Evolutionary conservation across 2,797 vertebrate species (phyloP).

Genomic region (Gymnothorax javanicus): DNA sequence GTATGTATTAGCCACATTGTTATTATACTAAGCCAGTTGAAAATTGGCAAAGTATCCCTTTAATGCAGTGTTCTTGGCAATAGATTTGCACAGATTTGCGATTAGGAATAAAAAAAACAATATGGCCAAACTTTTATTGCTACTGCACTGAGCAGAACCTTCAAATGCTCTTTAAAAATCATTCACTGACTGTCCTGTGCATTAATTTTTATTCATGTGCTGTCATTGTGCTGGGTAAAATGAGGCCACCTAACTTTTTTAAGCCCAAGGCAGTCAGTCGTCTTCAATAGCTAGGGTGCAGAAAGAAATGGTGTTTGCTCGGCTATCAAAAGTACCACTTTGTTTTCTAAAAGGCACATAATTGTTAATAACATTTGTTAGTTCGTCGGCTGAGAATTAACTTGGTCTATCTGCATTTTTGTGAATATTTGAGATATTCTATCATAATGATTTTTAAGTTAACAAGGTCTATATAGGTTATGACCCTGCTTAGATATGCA

Average conservation of each 20-base stretch:
- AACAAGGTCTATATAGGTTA: no score
- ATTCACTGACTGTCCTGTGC: not conserved
- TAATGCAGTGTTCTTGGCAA: not conserved
- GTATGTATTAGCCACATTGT: no score
- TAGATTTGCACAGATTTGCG: not conserved
- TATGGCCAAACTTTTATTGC: not conserved
- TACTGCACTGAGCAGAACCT: not conserved
- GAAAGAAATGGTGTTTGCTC: not conserved
- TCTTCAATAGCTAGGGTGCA: not conserved
- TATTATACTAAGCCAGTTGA: no score
- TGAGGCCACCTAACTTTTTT: not conserved
- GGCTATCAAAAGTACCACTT: not conserved
- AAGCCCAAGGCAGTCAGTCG: not conserved
- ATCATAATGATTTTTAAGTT: no score
- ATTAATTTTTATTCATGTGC: not conserved
- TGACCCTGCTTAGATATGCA: no score
- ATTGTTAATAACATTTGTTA: not conserved
- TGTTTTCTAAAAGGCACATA: not conserved
- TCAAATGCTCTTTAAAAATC: constrained; percentile 8
- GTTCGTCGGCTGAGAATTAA: no score
- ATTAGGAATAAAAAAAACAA: constrained; percentile 5
- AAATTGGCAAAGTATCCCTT: not conserved
- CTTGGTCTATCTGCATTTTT: no score
- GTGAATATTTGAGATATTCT: no score
- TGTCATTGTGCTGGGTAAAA: not conserved